Conservation (phyloP, 2,888 invertebrate species). For the Tubiluchus corallicola region DNA sequence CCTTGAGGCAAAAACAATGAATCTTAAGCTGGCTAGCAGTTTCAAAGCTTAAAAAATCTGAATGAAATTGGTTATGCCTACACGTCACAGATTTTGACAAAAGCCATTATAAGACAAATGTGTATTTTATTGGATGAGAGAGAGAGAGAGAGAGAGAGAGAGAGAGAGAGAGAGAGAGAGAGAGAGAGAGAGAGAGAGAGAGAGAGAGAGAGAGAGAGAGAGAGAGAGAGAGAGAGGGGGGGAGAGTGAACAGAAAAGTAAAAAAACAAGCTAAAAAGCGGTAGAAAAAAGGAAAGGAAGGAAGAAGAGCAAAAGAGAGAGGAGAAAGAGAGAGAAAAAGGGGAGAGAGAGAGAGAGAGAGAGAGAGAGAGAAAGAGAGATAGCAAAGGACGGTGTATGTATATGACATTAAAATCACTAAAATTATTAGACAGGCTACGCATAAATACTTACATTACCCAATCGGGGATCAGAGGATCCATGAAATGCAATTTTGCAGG, state of each 20-base stretch:
- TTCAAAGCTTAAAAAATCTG: no score
- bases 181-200: not conserved
- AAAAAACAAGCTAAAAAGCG: not conserved
- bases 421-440: no score
- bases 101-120: no score
- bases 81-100: no score
- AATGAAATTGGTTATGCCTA: no score
- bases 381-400: not conserved
- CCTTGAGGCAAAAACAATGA: no score
- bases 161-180: not conserved
- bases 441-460: no score
- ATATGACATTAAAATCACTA: not conserved
- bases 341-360: not conserved
- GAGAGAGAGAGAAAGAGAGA: not conserved
- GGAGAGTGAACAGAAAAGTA: not conserved
- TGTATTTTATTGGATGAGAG: not conserved
- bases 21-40: no score
- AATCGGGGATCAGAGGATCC: no score
- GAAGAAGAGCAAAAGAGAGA: not conserved
- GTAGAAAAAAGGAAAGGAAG: not conserved
- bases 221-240: not conserved
- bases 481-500: no score
- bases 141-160: not conserved
- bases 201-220: slow-evolving; percentile 1
- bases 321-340: no score